These are phyloP conservation scores for Neoaliturus tenellus DNA, from an alignment of 2,888 invertebrate genomes.

Conservation along the genomic window DNA sequence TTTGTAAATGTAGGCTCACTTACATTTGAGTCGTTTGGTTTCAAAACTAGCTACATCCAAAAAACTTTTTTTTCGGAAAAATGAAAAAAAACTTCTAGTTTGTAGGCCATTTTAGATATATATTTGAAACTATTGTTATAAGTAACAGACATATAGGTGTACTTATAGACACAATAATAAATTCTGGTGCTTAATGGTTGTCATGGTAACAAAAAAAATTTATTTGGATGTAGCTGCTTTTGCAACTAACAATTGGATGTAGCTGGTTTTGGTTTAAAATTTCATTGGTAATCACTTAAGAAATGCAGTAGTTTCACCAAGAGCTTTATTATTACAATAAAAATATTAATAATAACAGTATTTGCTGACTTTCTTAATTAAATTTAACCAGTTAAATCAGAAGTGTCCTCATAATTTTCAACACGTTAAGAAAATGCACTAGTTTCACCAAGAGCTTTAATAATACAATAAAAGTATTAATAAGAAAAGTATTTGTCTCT, in stretches of 20 bases:
- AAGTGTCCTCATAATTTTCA: no score
- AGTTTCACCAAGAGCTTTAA: neutral
- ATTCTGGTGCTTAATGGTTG: neutral
- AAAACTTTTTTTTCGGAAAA: neutral
- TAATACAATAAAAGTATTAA: no score
- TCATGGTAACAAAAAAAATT: neutral
- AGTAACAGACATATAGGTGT: neutral
- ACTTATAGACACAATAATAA: neutral
- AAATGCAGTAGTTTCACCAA: neutral
- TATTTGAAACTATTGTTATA: neutral
- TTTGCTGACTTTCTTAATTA: no score
- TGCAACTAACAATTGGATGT: neutral
- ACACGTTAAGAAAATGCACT: neutral
- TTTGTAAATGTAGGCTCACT: no score
- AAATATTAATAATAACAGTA: no score
- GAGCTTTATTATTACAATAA: neutral
- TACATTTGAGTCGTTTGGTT: no score
- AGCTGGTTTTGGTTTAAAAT: neutral
- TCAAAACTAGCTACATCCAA: neutral
- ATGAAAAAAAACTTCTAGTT: neutral
- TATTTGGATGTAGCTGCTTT: neutral
- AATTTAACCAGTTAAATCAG: no score
- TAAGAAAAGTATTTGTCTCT: no score
- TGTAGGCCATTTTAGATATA: neutral
- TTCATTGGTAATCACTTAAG: neutral